phyloP scores from a whole-genome alignment of 1,140 invertebrate species.

The Centruroides sculpturatus region DNA sequence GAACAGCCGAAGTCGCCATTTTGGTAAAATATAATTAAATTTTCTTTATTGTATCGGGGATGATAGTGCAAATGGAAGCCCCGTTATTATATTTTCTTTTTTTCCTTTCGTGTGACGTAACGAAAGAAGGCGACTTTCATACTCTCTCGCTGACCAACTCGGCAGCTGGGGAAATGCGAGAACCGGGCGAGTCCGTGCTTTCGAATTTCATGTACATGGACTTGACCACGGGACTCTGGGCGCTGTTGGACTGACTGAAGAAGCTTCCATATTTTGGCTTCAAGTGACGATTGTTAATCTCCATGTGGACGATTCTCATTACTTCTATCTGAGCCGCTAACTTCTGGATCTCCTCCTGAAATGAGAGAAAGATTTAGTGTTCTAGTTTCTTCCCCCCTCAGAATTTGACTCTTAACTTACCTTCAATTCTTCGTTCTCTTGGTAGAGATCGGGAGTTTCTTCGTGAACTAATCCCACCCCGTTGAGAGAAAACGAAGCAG shows the following conservation, averaged over 20 bases:
- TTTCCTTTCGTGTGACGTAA: too few relatives aligned
- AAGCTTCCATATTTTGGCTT: constrained; percentile 61
- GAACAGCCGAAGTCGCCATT: too few relatives aligned
- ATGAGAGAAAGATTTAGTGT: background rate
- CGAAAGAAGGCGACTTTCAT: constrained; percentile 11
- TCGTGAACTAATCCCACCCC: constrained; percentile 62
- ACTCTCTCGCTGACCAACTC: constrained; percentile 33
- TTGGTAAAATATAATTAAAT: too few relatives aligned
- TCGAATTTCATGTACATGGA: constrained; percentile 25
- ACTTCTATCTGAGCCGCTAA: constrained; percentile 78
- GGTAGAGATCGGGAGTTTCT: constrained; percentile 59
- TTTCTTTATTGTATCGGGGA: too few relatives aligned
- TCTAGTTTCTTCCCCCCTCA: background rate
- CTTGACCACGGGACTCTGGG: constrained; percentile 25
- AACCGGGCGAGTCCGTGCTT: constrained; percentile 30
- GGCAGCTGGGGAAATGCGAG: constrained; percentile 25
- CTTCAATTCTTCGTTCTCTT: constrained; percentile 81
- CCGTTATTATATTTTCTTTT: too few relatives aligned
- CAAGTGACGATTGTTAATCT: constrained; percentile 73
- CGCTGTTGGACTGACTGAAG: constrained; percentile 26
- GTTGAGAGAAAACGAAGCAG: constrained; percentile 68
- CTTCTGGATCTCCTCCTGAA: constrained; percentile 74
- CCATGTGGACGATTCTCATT: constrained; percentile 54
- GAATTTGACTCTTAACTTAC: constrained; percentile 28
- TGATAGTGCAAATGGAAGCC: too few relatives aligned